Conservation (phyloP, 2,888 invertebrate species). For the Aphodius sticticus region DNA sequence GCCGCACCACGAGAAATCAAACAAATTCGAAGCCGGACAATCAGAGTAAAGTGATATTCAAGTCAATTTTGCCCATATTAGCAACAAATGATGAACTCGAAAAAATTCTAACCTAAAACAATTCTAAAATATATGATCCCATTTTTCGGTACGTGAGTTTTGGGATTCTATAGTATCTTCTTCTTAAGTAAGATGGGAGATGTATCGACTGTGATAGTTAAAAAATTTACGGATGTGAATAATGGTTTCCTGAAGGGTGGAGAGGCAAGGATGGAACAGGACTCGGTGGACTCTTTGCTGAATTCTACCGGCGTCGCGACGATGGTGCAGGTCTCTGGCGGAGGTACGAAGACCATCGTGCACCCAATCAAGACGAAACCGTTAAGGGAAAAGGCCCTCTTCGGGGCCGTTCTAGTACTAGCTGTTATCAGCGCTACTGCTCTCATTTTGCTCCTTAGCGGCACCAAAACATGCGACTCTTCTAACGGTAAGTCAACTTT, state of each 20-base stretch:
- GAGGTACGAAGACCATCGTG: constrained; percentile 55
- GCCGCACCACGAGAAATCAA: neutral
- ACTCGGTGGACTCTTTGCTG: constrained; percentile 46
- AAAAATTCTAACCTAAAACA: constrained; percentile 12
- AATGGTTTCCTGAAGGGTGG: constrained; percentile 52
- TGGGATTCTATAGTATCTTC: no score
- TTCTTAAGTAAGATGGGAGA: constrained; percentile 43
- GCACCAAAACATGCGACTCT: constrained; percentile 47
- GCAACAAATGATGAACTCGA: neutral
- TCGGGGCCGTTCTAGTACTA: constrained; percentile 52
- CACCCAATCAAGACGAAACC: constrained; percentile 47
- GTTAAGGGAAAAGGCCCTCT: constrained; percentile 52
- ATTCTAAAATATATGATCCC: neutral
- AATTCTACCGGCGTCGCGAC: constrained; percentile 45
- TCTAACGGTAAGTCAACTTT: constrained; percentile 48
- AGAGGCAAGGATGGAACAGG: constrained; percentile 37
- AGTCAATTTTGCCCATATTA: neutral
- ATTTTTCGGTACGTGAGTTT: constrained; percentile 6
- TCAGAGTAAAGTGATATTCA: neutral
- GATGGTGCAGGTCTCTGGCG: constrained; percentile 56
- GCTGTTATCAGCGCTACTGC: constrained; percentile 52
- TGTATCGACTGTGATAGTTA: constrained; percentile 44
- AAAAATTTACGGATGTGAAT: constrained; percentile 45
- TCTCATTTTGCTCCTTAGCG: constrained; percentile 49
- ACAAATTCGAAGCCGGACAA: neutral